These are phyloP conservation scores for Ericerus pela DNA, from an alignment of 1,140 invertebrate genomes.

Conservation along the genomic window DNA sequence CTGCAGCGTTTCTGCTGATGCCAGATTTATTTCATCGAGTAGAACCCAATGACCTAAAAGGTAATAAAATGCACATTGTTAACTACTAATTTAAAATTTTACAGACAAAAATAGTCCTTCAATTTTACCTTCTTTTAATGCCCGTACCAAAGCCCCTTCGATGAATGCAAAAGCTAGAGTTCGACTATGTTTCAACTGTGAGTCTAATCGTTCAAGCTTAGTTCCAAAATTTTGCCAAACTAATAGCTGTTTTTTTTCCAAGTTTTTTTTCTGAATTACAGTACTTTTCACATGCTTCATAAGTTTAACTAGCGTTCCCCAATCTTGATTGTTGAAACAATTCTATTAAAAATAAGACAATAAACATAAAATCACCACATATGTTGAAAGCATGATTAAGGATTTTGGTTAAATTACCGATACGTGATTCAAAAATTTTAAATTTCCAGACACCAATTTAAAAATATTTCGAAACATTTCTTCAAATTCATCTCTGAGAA, in stretches of 20 bases:
- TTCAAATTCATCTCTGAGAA: slow-evolving; percentile 74
- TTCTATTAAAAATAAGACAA: slow-evolving; percentile 29
- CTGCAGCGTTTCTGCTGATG: slow-evolving; percentile 87
- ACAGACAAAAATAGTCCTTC: not conserved
- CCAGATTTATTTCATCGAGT: slow-evolving; percentile 95
- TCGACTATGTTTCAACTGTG: slow-evolving; percentile 47
- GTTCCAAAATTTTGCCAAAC: slow-evolving; percentile 40
- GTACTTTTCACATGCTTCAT: slow-evolving; percentile 59
- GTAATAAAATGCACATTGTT: not conserved
- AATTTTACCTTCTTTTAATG: slow-evolving; percentile 55
- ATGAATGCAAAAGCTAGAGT: slow-evolving; percentile 81
- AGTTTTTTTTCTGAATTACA: slow-evolving; percentile 39
- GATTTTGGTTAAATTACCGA: slow-evolving; percentile 26
- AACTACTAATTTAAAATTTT: not conserved
- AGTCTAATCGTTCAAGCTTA: slow-evolving; percentile 53
- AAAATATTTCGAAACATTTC: slow-evolving; percentile 65
- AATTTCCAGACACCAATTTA: slow-evolving; percentile 62
- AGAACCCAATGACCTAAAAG: slow-evolving; percentile 73
- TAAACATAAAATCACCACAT: not conserved
- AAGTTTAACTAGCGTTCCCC: slow-evolving; percentile 52
- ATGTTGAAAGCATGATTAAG: not conserved
- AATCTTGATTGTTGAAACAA: slow-evolving; percentile 55
- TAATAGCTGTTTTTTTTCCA: slow-evolving; percentile 30
- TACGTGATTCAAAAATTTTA: slow-evolving; percentile 63
- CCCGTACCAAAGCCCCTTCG: slow-evolving; percentile 81